A percentile compares a stretch with the other conserved stretches of the same genome.
These are phyloP conservation scores for Thalassarche chlororhynchos DNA, from an alignment of 2,113 vertebrate genomes.

Conservation along the genomic window DNA sequence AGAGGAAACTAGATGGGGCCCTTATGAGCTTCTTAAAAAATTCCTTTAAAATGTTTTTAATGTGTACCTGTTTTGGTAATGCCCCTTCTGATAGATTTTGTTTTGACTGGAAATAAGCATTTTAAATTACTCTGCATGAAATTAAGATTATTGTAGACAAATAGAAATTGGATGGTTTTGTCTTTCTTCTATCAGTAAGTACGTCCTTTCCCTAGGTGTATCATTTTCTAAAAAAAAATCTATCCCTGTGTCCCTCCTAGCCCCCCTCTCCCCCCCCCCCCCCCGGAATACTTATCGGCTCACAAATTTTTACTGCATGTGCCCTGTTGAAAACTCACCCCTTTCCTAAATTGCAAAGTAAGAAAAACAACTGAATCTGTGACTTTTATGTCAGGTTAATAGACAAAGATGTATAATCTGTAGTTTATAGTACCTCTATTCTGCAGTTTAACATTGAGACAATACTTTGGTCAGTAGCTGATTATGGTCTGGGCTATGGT, in stretches of 20 bases:
- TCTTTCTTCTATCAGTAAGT: not conserved
- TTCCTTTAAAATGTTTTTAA: not conserved
- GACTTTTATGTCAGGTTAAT: not conserved
- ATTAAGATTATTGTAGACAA: not conserved
- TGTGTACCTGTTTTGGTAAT: not conserved
- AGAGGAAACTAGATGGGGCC: not conserved
- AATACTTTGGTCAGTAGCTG: not conserved
- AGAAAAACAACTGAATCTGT: not conserved
- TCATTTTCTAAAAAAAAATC: not conserved
- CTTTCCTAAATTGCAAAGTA: not conserved
- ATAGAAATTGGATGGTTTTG: not conserved
- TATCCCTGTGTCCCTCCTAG: not conserved
- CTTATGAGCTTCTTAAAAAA: not conserved
- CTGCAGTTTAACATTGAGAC: not conserved
- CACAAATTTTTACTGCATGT: not conserved
- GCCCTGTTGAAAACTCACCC: not conserved
- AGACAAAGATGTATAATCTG: not conserved
- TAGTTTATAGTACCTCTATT: not conserved
- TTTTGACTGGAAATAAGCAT: not conserved
- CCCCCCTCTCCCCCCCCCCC: fast-evolving
- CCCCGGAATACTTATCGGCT: not conserved
- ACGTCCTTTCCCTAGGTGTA: not conserved
- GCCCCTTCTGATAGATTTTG: not conserved
- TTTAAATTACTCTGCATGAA: not conserved
- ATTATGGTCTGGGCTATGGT: not conserved